Base-by-base conservation (phyloP, 2,797 vertebrate species). In the Enteromius paludinosus region DNA sequence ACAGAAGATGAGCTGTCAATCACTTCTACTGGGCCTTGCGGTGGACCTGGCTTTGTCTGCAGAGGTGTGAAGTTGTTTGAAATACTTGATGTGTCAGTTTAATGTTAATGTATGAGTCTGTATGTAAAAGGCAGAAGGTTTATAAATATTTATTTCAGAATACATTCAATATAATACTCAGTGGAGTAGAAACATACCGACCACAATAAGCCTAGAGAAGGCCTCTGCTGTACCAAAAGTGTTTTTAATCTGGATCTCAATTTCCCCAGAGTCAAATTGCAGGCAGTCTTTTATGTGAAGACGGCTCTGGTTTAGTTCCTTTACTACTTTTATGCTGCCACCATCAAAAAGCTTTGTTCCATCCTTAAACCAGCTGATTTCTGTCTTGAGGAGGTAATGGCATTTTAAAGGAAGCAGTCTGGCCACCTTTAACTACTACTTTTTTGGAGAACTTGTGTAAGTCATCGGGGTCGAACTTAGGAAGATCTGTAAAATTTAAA, bases 161-260 rank as follows among this genome's bases (percentile, higher is more conserved):
- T 49, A 78, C 28, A 69, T 80, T 47, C 79, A 28, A 71, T 74
- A 62, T 49, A 43, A 45, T 84, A 52, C 43, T 71, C 81, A 85
- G 47, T 38, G 33, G 49, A 70, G 38, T 59, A 69, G 65, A 62
- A 74, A 82, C 93, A 79, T 92, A 97, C 95, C 95, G 85, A 93
- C 84, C 52, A 97, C 94, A 82, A 92, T 78, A 59, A 97, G 93
- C 62, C 84, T 92, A 68, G 96, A 86, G 81, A 88, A 83, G 18
- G 94, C 93, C 84, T 95, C 93, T 73, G 88, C 74, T 3, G 87
- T 80, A 6, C 96, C 96, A 25, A 94, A 95, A 81, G 93, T 84
- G 0, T 94, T 98, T 91, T 90, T 95, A 76, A 96, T 93, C 28
- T 93, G 94, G 86, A 96, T 92, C 87, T 94, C 94, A 92, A 97